These are phyloP conservation scores for Channa maculata DNA, from an alignment of 2,113 vertebrate species.

Conservation along the genomic window DNA sequence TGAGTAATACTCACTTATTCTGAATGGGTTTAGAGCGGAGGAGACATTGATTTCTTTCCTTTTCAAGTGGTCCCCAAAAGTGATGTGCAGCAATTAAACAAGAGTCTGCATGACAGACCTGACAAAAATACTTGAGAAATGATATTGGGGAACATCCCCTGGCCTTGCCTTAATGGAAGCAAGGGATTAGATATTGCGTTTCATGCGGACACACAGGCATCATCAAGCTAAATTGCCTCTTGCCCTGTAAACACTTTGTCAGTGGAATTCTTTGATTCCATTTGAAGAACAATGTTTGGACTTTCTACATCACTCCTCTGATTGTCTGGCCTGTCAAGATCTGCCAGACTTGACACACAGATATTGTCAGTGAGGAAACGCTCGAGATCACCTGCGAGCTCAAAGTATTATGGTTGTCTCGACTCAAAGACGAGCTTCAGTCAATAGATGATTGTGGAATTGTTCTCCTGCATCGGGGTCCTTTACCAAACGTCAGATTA, in stretches of 20 bases:
- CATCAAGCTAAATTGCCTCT: constrained; percentile 58
- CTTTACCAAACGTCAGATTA: neutral
- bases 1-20: constrained; percentile 42
- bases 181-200: constrained; percentile 68
- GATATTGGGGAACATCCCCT: constrained; percentile 49
- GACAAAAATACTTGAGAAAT: constrained; percentile 74
- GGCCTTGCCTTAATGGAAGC: constrained; percentile 59
- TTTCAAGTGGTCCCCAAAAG: constrained; percentile 60
- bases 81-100: constrained; percentile 65
- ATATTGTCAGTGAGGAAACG: constrained; percentile 45
- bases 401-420: constrained; percentile 31
- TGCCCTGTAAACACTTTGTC: constrained; percentile 67
- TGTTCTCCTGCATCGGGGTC: neutral
- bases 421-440: neutral
- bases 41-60: constrained; percentile 65
- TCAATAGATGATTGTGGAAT: neutral
- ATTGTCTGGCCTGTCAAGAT: constrained; percentile 67
- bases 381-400: constrained; percentile 39
- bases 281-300: constrained; percentile 67
- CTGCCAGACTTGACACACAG: constrained; percentile 49
- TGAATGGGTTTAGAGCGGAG: constrained; percentile 16
- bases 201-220: constrained; percentile 60
- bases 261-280: constrained; percentile 60
- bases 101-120: constrained; percentile 50
- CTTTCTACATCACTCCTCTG: constrained; percentile 54